phyloP scores from a whole-genome alignment of 2,113 vertebrate species.

The Epinephelus fuscoguttatus region DNA sequence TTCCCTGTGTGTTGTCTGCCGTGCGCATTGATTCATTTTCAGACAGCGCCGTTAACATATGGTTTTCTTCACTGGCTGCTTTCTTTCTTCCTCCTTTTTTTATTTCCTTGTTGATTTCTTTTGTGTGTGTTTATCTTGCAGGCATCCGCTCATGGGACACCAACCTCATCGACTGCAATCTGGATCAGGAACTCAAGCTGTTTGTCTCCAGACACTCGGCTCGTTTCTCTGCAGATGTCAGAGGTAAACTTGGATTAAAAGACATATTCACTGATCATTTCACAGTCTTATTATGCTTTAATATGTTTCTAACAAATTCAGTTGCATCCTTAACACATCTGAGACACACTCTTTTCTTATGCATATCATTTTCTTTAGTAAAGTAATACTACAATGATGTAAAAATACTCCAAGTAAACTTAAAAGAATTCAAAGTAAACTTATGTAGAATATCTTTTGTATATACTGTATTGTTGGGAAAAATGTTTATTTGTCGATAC shows the following conservation, averaged over 20 bases:
- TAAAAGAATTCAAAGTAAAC: background rate
- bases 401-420: background rate
- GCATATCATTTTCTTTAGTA: background rate
- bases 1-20: background rate
- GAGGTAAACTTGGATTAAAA: slow-evolving; percentile 86
- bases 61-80: background rate
- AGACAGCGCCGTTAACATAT: background rate
- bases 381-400: background rate
- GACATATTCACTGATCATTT: background rate
- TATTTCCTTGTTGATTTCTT: background rate
- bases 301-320: background rate
- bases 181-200: slow-evolving; percentile 98
- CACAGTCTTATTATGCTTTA: background rate
- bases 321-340: background rate
- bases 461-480: too few relatives aligned
- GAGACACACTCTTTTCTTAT: background rate
- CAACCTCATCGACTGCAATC: slow-evolving; percentile 94
- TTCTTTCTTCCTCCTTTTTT: background rate
- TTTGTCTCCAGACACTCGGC: slow-evolving; percentile 98
- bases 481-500: too few relatives aligned
- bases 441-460: background rate
- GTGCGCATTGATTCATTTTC: slow-evolving; percentile 9
- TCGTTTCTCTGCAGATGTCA: slow-evolving; percentile 95
- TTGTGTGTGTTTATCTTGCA: slow-evolving; percentile 70
- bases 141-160: slow-evolving; percentile 99